phyloP scores from a whole-genome alignment of 2,888 invertebrate genomes.

The Eueremaeus valkanovi region DNA sequence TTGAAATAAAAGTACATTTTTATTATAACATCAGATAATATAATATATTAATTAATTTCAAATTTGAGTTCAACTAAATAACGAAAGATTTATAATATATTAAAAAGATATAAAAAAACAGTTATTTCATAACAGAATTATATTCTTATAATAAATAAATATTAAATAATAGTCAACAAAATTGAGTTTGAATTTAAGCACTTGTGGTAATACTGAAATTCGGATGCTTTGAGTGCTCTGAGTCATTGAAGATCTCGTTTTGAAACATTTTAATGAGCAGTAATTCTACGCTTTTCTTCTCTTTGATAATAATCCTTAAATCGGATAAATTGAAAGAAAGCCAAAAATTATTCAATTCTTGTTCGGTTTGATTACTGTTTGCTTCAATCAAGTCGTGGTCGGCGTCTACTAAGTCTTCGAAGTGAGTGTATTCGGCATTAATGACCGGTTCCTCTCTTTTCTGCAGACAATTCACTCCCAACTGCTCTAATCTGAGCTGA shows the following conservation, averaged over 20 bases:
- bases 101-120: too few species aligned
- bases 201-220: too few species aligned
- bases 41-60: too few species aligned
- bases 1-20: too few species aligned
- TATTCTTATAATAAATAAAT: too few species aligned
- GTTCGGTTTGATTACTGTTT: not conserved
- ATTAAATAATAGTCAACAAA: too few species aligned
- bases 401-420: conserved; percentile 21
- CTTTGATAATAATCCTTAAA: conserved; percentile 24
- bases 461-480: conserved; percentile 12
- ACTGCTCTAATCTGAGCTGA: conserved; percentile 4
- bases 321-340: not conserved
- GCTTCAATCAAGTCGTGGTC: conserved; percentile 28
- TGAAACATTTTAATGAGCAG: conserved; percentile 42
- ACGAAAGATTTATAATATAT: too few species aligned
- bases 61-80: too few species aligned
- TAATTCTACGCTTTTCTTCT: conserved; percentile 35
- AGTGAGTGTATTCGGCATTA: not conserved
- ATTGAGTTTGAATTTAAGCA: too few species aligned
- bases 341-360: not conserved
- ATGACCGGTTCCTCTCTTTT: not conserved
- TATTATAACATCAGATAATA: too few species aligned
- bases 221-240: too few species aligned
- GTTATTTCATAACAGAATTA: too few species aligned
- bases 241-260: conserved; percentile 39